Evolutionary conservation across 2,797 vertebrate genomes (phyloP), one percentile per base, ranked within the genome.

Genomic region (Knipowitschia caucasica): DNA sequence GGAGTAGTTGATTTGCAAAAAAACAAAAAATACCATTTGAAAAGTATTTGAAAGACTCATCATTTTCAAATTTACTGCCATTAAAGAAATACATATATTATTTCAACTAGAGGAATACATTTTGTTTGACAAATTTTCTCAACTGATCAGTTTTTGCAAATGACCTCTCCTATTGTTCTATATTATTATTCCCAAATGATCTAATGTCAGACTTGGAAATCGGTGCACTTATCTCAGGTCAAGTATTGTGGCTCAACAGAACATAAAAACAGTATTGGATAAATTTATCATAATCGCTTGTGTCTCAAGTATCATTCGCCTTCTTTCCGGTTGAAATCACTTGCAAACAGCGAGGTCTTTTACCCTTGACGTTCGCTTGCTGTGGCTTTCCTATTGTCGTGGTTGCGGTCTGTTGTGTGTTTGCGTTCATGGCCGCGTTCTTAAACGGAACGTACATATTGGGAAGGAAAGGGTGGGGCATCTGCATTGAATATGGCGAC

Each of bases 301-400:
- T 26, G 7, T 47, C 9, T 17, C 4, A 4, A 45, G 25, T 17
- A n/a, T 31, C 7, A 18, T 30, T 6, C 17, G 20, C 12, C 14
- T 47, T 11, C 6, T 23, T 49, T 56, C 83, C 69, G 23, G 79
- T 84, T 40, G 85, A 45, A 34, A 88, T 81, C 14, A 81, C 77
- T 53, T 82, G 84, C 69, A 88, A 39, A 68, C 64, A 86, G 40
- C 86, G 78, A 1, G 56, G 75, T 53, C 83, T 51, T 17, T 49
- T 81, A 29, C 21, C 68, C 77, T 2, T 64, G 52, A 2, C 29
- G 53, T 3, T 36, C 15, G 2, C 4, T 49, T 49, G 31, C 20
- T 31, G 29, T 21, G n/a, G n/a, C n/a, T n/a, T n/a, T n/a, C n/a
- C n/a, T n/a, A n/a, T n/a, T n/a, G n/a, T n/a, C n/a, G n/a, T n/a